Base-by-base conservation (phyloP, 2,888 invertebrate genomes). In the Spisula subtruncata region DNA sequence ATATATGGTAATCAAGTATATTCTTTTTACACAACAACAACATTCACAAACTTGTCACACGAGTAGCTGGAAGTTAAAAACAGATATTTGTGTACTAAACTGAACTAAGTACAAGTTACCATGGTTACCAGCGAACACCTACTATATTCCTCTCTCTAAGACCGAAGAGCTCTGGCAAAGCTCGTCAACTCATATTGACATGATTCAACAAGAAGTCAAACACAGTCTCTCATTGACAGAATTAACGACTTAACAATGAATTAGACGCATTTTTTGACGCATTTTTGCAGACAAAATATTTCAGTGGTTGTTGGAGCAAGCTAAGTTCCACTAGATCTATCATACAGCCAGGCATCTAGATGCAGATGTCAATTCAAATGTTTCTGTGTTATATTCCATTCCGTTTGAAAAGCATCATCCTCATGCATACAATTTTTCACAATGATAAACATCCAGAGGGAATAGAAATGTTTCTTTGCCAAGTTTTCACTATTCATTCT, bases 221-320 rank as follows among this genome's bases (percentile, higher is more conserved):
- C 35, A 35, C 1, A 35, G 75, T 35, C 16, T 35, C 35, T 75
- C 75, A 75, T 75, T 32, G 32, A 75, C 32, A 75, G 35, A 75
- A 75, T 75, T 75, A 75, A 75, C 75, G 35, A 75, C 75, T 75
- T 75, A 75, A 75, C 35, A 16, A 75, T 75, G 75, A 75, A 75
- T 75, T 32, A 32, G 35, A 75, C 35, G 16, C 18, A 16, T 75
- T 75, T 75, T 75, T 32, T 14, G 35, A 75, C 35, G 16, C 18
- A 16, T 75, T 75, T 75, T 75, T 66, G 60, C 60, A 66, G 60
- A 66, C 60, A n/a, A 66, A 66, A n/a, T n/a, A 18, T n/a, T n/a
- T 60, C 60, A n/a, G 60, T n/a, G n/a, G 20, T 20, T 6, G 14
- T 54, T 54, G 54, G 14, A 2, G 54, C n/a, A n/a, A n/a, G n/a